Percentiles rank a stretch among this genome's conserved stretches.
phyloP scores from a whole-genome alignment of 2,797 vertebrate genomes.

The Mus spretus region DNA sequence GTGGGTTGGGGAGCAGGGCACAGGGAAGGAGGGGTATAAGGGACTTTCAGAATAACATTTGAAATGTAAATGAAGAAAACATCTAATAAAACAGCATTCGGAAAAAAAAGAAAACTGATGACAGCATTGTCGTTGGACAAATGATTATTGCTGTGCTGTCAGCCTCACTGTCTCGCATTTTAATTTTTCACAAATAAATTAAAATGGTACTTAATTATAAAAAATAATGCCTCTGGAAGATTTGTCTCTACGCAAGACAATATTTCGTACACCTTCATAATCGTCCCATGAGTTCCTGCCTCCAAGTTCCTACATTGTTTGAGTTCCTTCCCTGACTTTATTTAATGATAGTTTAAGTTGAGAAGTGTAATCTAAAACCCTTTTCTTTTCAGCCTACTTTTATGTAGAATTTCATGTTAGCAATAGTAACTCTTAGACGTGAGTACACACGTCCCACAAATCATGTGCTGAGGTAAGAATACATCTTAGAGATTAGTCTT shows the following conservation, averaged over 20 bases:
- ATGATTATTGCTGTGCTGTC: slow-evolving; percentile 84
- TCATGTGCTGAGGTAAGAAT: not conserved
- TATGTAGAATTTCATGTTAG: not conserved
- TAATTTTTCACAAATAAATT: slow-evolving; percentile 84
- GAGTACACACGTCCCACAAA: not conserved
- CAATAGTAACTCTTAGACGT: not conserved
- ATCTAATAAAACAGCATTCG: too few relatives aligned
- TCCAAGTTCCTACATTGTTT: not conserved
- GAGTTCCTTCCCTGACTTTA: not conserved
- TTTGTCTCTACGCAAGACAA: not conserved
- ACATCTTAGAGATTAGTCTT: not conserved
- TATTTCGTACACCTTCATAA: not conserved
- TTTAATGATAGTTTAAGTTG: not conserved
- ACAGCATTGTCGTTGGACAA: slow-evolving; percentile 82
- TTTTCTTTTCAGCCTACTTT: not conserved
- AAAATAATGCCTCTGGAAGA: not conserved
- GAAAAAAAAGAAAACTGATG: slow-evolving; percentile 81
- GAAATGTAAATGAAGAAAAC: too few relatives aligned
- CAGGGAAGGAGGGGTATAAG: too few relatives aligned
- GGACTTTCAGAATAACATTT: too few relatives aligned
- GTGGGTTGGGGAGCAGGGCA: too few relatives aligned
- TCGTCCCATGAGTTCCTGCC: not conserved
- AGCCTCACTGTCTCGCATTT: slow-evolving; percentile 78
- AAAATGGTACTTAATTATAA: slow-evolving; percentile 88
- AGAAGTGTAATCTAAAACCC: not conserved